phyloP scores from a whole-genome alignment of 2,888 invertebrate species.

The Hemithea aestivaria region DNA sequence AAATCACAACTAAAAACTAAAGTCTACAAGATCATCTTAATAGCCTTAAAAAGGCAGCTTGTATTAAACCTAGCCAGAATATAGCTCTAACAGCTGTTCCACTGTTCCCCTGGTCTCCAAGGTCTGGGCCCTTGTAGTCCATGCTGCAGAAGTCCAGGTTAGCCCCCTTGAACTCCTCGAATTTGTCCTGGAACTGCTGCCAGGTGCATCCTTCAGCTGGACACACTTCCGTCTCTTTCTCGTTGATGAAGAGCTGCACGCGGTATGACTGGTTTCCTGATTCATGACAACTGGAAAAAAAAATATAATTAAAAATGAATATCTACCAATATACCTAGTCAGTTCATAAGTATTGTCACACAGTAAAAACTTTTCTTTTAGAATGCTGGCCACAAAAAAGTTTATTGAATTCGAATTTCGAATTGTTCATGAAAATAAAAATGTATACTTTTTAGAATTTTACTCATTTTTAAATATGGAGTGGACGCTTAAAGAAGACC shows the following conservation, averaged over 20 bases:
- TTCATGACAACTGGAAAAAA: conserved; percentile 47
- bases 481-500: too few relatives aligned
- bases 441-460: too few relatives aligned
- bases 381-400: too few relatives aligned
- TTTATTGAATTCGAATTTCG: too few relatives aligned
- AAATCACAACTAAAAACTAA: background rate
- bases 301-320: background rate
- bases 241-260: conserved; percentile 59
- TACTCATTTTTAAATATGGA: too few relatives aligned
- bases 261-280: conserved; percentile 32
- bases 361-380: too few relatives aligned
- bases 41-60: conserved; percentile 11
- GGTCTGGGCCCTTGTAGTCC: conserved; percentile 25
- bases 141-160: conserved; percentile 52
- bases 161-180: conserved; percentile 40
- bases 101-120: conserved; percentile 10
- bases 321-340: too few relatives aligned
- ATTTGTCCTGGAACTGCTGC: conserved; percentile 50
- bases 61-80: conserved; percentile 7
- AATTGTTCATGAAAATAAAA: too few relatives aligned
- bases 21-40: conserved; percentile 7
- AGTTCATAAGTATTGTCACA: too few relatives aligned
- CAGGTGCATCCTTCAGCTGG: conserved; percentile 57
- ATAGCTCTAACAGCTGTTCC: conserved; percentile 9
- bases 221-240: conserved; percentile 50